A percentile compares a stretch with the other conserved stretches of the same genome.
Conservation (phyloP, 1,140 invertebrate genomes). For the Hydropsyche tenuis region DNA sequence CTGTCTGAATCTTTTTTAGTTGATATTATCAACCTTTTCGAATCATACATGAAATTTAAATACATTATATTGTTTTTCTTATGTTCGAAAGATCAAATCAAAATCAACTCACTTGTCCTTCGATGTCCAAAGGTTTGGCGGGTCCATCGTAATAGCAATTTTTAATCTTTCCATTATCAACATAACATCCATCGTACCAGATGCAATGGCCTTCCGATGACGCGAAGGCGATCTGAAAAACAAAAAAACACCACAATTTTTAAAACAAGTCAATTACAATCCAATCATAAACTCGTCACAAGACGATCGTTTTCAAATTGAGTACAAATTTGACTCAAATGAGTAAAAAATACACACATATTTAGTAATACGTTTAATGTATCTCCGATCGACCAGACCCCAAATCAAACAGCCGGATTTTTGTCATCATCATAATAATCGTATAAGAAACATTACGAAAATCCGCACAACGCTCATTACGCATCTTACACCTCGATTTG, state of each 20-base stretch:
- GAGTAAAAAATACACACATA: too few relatives aligned
- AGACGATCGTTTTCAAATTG: too few relatives aligned
- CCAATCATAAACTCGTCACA: neutral
- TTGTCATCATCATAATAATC: neutral
- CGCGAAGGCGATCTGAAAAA: slow-evolving; percentile 48
- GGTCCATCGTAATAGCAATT: slow-evolving; percentile 79
- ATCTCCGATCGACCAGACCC: too few relatives aligned
- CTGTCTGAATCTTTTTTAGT: too few relatives aligned
- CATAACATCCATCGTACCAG: slow-evolving; percentile 78
- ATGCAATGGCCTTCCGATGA: slow-evolving; percentile 69
- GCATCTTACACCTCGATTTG: neutral
- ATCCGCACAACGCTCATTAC: too few relatives aligned
- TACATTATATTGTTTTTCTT: too few relatives aligned
- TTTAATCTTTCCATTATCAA: slow-evolving; percentile 54
- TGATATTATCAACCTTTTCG: too few relatives aligned
- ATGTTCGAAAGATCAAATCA: neutral
- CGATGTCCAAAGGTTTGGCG: slow-evolving; percentile 64
- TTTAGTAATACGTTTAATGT: too few relatives aligned
- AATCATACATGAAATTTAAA: too few relatives aligned
- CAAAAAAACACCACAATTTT: slow-evolving; percentile 24
- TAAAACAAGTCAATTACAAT: neutral
- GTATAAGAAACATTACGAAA: neutral
- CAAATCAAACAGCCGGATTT: too few relatives aligned
- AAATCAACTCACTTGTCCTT: slow-evolving; percentile 53
- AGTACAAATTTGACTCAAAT: too few relatives aligned